These are phyloP conservation scores for Zaprionus capensis DNA, from an alignment of 1,140 invertebrate species.

Conservation along the genomic window DNA sequence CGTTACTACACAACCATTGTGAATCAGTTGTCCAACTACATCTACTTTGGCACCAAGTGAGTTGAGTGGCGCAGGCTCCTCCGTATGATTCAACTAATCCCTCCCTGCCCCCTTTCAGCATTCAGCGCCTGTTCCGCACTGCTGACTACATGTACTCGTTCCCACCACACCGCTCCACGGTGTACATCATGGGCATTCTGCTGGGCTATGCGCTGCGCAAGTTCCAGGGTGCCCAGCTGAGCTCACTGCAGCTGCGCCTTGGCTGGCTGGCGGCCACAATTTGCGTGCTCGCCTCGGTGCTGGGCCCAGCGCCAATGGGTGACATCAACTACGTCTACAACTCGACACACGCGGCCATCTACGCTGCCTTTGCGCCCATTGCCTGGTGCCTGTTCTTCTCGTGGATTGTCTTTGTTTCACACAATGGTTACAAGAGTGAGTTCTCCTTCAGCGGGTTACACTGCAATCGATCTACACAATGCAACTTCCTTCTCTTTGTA, in stretches of 20 bases:
- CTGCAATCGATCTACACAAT: neutral
- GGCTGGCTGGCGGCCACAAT: slow-evolving; percentile 86
- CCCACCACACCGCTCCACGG: slow-evolving; percentile 88
- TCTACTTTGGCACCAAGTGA: slow-evolving; percentile 89
- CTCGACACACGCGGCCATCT: slow-evolving; percentile 87
- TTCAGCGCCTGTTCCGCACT: slow-evolving; percentile 88
- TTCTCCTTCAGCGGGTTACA: neutral
- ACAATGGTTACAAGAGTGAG: slow-evolving; percentile 87
- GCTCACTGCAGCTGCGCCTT: slow-evolving; percentile 84
- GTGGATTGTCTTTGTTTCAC: slow-evolving; percentile 88
- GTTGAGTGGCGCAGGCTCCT: slow-evolving; percentile 61
- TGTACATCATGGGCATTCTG: slow-evolving; percentile 89
- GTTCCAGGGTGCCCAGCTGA: slow-evolving; percentile 80
- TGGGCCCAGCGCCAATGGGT: slow-evolving; percentile 88
- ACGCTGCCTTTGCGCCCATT: slow-evolving; percentile 90
- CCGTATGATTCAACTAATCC: neutral
- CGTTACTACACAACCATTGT: slow-evolving; percentile 87
- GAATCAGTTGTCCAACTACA: slow-evolving; percentile 87
- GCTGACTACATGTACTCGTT: slow-evolving; percentile 90
- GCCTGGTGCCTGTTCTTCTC: slow-evolving; percentile 88
- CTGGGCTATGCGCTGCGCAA: slow-evolving; percentile 87
- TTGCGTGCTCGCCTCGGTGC: slow-evolving; percentile 86
- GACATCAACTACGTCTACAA: slow-evolving; percentile 88
- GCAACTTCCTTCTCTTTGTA: slow-evolving; percentile 55
- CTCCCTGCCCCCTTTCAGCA: slow-evolving; percentile 84